A percentile compares a stretch with the other conserved stretches of the same genome.
phyloP scores from a whole-genome alignment of 37 sponge, comb jelly and placozoan species.

The Bolinopsis microptera region DNA sequence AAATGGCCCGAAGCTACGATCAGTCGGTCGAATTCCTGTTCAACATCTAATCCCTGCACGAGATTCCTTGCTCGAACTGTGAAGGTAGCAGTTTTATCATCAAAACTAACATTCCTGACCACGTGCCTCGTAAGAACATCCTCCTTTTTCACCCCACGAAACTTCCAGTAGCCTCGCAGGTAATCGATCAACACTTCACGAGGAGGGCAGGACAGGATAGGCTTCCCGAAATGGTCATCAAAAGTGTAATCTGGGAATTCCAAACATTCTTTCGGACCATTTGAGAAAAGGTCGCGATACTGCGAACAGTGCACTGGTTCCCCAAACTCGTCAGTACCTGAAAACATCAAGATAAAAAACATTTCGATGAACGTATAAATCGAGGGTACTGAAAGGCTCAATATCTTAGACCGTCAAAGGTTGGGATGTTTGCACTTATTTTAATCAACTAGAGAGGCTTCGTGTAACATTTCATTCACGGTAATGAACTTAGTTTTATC shows the following conservation, averaged over 20 bases:
- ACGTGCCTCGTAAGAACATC: slow-evolving; percentile 43
- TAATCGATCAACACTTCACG: slow-evolving; percentile 67
- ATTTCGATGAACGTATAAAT: too few relatives aligned
- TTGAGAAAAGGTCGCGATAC: slow-evolving; percentile 71
- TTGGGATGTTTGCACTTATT: too few relatives aligned
- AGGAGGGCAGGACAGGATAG: slow-evolving; percentile 70
- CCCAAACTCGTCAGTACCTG: slow-evolving; percentile 67
- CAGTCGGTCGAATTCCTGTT: slow-evolving; percentile 68
- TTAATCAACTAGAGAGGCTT: too few relatives aligned
- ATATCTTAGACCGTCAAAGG: too few relatives aligned
- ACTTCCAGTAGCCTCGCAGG: slow-evolving; percentile 51
- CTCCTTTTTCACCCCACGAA: slow-evolving; percentile 5
- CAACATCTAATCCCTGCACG: background rate
- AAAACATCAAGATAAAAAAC: background rate
- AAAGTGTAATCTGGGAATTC: slow-evolving; percentile 71
- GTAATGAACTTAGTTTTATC: too few relatives aligned
- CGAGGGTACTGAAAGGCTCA: too few relatives aligned
- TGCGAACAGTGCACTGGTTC: slow-evolving; percentile 58
- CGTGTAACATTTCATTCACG: too few relatives aligned
- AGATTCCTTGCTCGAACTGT: slow-evolving; percentile 31
- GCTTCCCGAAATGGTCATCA: slow-evolving; percentile 69
- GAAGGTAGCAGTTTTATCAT: slow-evolving; percentile 6
- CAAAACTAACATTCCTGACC: slow-evolving; percentile 52
- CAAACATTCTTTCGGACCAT: slow-evolving; percentile 68
- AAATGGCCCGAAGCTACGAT: slow-evolving; percentile 71